phyloP scores from a whole-genome alignment of 2,888 invertebrate species.

The Brenthis daphne region DNA sequence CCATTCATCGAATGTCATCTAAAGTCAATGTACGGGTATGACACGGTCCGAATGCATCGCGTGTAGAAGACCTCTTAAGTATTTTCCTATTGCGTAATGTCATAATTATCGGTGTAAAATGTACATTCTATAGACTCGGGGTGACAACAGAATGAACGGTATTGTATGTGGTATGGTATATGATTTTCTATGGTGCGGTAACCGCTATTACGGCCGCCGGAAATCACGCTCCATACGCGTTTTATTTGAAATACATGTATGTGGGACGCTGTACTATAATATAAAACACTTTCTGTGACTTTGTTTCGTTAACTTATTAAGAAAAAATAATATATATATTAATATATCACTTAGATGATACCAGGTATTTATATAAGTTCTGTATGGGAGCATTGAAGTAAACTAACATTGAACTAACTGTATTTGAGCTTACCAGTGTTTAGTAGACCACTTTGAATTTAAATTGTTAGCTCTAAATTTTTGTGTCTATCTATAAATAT shows the following conservation, averaged over 20 bases:
- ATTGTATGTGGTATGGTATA: conserved; percentile 42
- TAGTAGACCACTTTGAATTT: not conserved
- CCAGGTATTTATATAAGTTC: no score
- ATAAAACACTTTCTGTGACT: conserved; percentile 37
- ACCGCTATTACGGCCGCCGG: conserved; percentile 54
- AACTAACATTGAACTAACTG: no score
- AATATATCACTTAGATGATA: no score
- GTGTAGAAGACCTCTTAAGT: conserved; percentile 42
- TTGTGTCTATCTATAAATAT: no score
- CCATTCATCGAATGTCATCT: conserved; percentile 37
- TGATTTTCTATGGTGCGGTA: conserved; percentile 36
- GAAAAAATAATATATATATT: not conserved
- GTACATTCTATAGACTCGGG: conserved; percentile 25
- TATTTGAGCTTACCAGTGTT: not conserved
- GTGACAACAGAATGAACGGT: conserved; percentile 42
- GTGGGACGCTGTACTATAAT: conserved; percentile 51
- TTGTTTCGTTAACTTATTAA: conserved; percentile 24
- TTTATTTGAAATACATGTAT: conserved; percentile 50
- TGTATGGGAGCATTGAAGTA: no score
- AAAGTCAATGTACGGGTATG: conserved; percentile 42
- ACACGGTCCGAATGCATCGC: conserved; percentile 42
- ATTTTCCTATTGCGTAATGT: conserved; percentile 44
- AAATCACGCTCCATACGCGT: conserved; percentile 63
- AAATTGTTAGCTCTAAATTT: not conserved
- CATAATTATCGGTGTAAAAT: conserved; percentile 38